phyloP scores from a whole-genome alignment of 2,888 invertebrate genomes.

The Serrognathus titanus region DNA sequence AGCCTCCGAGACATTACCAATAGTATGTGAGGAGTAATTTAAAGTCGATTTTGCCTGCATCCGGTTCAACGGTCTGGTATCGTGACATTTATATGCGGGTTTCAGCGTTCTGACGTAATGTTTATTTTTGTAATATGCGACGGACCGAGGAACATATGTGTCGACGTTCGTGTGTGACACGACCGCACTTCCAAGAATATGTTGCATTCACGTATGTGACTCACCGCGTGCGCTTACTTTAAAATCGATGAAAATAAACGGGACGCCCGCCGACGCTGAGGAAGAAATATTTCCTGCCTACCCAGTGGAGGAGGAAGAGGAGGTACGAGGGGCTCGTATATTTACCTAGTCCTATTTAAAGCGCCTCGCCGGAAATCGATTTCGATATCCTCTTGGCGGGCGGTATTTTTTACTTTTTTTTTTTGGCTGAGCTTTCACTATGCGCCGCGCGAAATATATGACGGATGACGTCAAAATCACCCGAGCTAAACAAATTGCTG shows the following conservation, averaged over 20 bases:
- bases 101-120: constrained; percentile 39
- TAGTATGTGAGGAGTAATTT: background rate
- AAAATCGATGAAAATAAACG: background rate
- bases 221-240: background rate
- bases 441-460: background rate
- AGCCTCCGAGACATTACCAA: constrained; percentile 2
- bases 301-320: no score
- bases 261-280: background rate
- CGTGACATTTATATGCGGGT: constrained; percentile 26
- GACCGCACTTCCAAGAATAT: background rate
- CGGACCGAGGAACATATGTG: background rate
- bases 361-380: no score
- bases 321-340: no score
- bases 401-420: no score
- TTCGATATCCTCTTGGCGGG: no score
- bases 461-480: constrained; percentile 23
- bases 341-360: no score
- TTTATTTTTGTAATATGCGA: constrained; percentile 27
- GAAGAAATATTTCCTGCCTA: no score
- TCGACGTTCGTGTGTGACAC: background rate
- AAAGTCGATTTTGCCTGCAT: constrained; percentile 14
- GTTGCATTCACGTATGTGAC: background rate
- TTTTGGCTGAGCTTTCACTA: background rate
- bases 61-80: constrained; percentile 32
- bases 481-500: constrained; percentile 18